Base-by-base conservation (phyloP, 2,113 vertebrate genomes). In the Notarius quadriscutis region DNA sequence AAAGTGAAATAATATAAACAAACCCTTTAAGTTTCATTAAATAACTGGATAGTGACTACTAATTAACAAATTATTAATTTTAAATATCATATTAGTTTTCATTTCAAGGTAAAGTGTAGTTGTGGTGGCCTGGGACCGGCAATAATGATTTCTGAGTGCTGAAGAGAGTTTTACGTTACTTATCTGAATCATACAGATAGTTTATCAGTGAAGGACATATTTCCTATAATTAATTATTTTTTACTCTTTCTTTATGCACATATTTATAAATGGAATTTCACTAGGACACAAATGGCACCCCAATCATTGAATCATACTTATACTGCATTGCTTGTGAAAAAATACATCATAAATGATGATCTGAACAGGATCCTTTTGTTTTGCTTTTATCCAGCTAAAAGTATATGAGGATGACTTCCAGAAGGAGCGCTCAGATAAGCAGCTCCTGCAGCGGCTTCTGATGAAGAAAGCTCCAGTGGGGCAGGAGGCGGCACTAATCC, bases 391-490 rank as follows among this genome's bases (percentile, higher is more conserved):
- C 0, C 89, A 97, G 96, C 92, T 97, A 50, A 96, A 96, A 92
- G 91, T 95, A 3, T 96, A 96, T 15, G 95, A 96, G 84, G 95
- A 96, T 25, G 95, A 96, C 92, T 96, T 96, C 84, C 88, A 92
- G 77, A 92, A 94, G 86, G 96, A 97, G 89, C 91, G 94, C 0
- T 95, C 93, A 0, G 96, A 96, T 88, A 96, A 96, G 86, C 95
- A 95, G 91, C 88, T 96, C 60, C 93, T 96, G 84, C 96, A 96
- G 89, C 91, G 94, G 53, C 93, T 96, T 78, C 81, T 96, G 87
- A 78, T 95, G 90, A 96, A 94, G 84, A 95, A 95, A 83, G 81
- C 89, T 0, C 62, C 89, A 17, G 81, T 60, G 0, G 79, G 69
- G 77, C 93, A 90, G 81, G 93, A 95, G 25, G 92, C 94, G 0